Conservation (phyloP, 2,113 vertebrate species). For the Agelaius tricolor region DNA sequence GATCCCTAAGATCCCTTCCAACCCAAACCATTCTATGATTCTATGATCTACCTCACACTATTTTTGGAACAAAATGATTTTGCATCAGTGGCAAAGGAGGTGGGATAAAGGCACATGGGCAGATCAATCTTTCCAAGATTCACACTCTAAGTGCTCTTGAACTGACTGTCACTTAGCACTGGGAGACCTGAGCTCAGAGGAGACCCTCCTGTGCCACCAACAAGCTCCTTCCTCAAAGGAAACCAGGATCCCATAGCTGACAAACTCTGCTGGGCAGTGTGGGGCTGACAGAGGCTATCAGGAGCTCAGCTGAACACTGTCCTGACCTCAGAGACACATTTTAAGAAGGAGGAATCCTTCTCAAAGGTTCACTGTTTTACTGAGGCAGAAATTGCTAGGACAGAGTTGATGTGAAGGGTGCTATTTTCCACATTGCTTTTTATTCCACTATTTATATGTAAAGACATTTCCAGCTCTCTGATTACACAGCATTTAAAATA, state of each 20-base stretch:
- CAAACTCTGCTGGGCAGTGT: rapidly evolving
- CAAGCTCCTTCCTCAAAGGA: not conserved
- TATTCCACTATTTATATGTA: not conserved
- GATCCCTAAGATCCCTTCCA: not conserved
- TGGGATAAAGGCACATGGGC: not conserved
- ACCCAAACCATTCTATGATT: not conserved
- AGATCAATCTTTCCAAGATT: not conserved
- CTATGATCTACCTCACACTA: not conserved
- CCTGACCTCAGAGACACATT: not conserved
- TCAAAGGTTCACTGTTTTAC: not conserved
- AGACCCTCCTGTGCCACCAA: not conserved
- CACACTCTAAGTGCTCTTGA: not conserved
- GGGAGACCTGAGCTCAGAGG: not conserved
- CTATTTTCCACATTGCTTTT: not conserved
- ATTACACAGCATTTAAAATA: not conserved
- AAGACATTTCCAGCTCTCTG: not conserved
- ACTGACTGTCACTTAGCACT: rapidly evolving
- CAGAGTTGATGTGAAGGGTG: not conserved
- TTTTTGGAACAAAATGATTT: not conserved
- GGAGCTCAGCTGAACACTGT: not conserved
- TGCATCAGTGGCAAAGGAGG: not conserved
- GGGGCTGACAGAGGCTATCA: not conserved
- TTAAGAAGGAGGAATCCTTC: not conserved
- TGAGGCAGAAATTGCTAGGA: not conserved
- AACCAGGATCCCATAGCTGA: not conserved